Percentiles rank a stretch among this genome's conserved stretches.
phyloP scores from a whole-genome alignment of 2,797 vertebrate species.

The Falco rusticolus region DNA sequence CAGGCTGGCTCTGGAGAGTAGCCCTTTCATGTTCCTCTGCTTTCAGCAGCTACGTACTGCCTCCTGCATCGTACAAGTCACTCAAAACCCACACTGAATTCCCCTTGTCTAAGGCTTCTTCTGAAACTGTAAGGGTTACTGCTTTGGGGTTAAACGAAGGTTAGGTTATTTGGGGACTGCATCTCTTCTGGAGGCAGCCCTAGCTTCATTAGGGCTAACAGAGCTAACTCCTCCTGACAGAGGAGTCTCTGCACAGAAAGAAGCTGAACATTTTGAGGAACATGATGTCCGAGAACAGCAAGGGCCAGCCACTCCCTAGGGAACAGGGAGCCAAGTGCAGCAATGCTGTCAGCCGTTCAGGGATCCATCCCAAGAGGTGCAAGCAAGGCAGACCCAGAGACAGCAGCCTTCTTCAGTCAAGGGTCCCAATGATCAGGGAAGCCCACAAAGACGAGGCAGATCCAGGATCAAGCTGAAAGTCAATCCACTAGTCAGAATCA shows the following conservation, averaged over 20 bases:
- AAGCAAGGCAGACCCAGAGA: neutral
- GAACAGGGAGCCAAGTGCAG: neutral
- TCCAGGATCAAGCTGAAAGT: neutral
- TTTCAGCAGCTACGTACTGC: neutral
- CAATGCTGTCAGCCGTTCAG: neutral
- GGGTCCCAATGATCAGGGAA: neutral
- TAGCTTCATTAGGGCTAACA: neutral
- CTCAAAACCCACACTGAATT: neutral
- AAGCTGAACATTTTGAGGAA: neutral
- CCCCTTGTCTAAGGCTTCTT: neutral
- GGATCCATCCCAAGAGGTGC: neutral
- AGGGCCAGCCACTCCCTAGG: neutral
- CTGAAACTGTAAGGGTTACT: neutral
- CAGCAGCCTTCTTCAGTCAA: neutral
- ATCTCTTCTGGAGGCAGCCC: neutral
- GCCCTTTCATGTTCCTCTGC: neutral
- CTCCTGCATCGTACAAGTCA: neutral
- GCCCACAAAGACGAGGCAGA: rapidly evolving
- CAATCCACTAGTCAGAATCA: neutral
- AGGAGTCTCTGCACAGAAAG: neutral
- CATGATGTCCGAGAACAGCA: neutral
- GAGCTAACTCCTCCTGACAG: neutral
- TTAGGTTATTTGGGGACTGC: neutral
- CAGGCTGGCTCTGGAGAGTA: neutral
- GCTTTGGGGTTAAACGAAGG: neutral